A percentile compares a stretch with the other conserved stretches of the same genome.
phyloP scores from a whole-genome alignment of 1,140 invertebrate species.

The Rhagoletis pomonella region DNA sequence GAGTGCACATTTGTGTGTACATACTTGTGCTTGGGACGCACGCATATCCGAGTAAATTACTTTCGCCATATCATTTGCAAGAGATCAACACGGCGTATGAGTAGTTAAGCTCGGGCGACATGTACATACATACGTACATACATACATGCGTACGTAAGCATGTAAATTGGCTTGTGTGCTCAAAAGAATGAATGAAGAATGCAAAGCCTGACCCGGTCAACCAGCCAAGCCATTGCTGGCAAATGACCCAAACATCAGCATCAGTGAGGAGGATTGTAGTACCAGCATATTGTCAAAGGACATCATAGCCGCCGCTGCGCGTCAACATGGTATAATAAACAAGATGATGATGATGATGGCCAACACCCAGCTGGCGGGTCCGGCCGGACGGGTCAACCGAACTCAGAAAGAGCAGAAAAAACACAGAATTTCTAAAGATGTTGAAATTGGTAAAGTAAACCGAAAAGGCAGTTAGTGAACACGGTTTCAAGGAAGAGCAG shows the following conservation, averaged over 20 bases:
- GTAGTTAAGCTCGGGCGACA: background rate
- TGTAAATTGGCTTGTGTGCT: background rate
- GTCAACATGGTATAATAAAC: conserved; percentile 37
- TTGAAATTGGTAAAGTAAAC: conserved; percentile 39
- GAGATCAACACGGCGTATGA: conserved; percentile 24
- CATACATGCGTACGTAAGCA: background rate
- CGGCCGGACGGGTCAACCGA: background rate
- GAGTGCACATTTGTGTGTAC: background rate
- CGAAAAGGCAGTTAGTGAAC: background rate
- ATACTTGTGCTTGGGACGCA: background rate
- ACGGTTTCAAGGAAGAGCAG: background rate
- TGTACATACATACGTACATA: background rate
- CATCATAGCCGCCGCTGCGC: background rate
- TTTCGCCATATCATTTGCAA: conserved; percentile 44
- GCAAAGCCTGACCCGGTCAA: background rate
- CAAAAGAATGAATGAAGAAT: background rate
- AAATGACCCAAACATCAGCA: conserved; percentile 36
- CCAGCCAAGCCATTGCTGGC: background rate
- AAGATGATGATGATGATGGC: conserved; percentile 18
- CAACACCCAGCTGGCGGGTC: background rate
- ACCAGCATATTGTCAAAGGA: conserved; percentile 47
- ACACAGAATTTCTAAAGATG: background rate
- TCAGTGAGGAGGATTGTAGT: conserved; percentile 18
- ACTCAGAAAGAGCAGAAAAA: background rate
- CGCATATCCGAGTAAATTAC: conserved; percentile 12